These are phyloP conservation scores for Archips crataeganus DNA, from an alignment of 2,888 invertebrate species.

Conservation along the genomic window DNA sequence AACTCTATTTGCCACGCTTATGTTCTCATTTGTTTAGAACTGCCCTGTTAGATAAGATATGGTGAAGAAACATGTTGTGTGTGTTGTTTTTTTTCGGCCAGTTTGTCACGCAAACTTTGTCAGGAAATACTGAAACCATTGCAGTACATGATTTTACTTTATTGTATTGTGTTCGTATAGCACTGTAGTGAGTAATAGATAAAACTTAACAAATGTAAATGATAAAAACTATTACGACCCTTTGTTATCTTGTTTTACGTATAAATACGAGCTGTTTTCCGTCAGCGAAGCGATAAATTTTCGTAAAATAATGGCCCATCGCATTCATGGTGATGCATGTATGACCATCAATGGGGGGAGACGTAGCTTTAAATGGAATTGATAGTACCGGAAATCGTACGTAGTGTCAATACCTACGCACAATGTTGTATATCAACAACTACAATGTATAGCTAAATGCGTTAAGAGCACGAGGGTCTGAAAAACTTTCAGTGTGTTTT, in stretches of 20 bases:
- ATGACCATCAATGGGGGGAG: slow-evolving; percentile 6
- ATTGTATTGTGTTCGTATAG: not conserved
- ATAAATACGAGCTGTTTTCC: not conserved
- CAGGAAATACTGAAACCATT: not conserved
- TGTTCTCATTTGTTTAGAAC: slow-evolving; percentile 27
- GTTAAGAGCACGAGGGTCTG: too few species aligned
- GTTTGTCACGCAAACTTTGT: not conserved
- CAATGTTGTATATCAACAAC: not conserved
- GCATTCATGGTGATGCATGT: slow-evolving; percentile 22
- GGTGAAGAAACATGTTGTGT: not conserved
- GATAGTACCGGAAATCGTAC: not conserved
- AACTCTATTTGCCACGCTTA: slow-evolving; percentile 38
- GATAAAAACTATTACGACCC: slow-evolving; percentile 9
- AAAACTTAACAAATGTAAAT: slow-evolving; percentile 7
- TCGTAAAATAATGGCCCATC: slow-evolving; percentile 25
- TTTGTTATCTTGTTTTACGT: slow-evolving; percentile 10
- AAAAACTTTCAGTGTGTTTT: too few species aligned
- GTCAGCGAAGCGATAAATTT: slow-evolving; percentile 22
- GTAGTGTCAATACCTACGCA: not conserved
- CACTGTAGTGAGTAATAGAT: not conserved
- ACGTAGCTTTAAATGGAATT: slow-evolving; percentile 14
- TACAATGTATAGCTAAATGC: not conserved
- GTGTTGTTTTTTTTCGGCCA: not conserved
- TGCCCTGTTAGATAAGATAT: not conserved
- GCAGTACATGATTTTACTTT: not conserved